These are phyloP conservation scores for Mamestra brassicae DNA, from an alignment of 2,888 invertebrate genomes.

Conservation along the genomic window DNA sequence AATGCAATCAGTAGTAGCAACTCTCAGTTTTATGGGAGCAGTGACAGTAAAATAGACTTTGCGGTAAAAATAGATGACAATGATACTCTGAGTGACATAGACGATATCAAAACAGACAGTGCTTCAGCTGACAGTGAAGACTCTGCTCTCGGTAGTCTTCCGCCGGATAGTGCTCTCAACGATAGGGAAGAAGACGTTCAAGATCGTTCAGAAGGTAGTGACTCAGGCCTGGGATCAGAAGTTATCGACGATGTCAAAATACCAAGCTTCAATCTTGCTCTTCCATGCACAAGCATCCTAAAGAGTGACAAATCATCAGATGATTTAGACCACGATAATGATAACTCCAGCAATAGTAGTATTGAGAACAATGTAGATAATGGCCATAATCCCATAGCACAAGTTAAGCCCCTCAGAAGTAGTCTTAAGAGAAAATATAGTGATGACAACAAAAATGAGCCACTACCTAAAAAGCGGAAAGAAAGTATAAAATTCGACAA, in stretches of 20 bases:
- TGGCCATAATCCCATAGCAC: constrained; percentile 64
- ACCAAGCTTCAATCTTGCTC: constrained; percentile 80
- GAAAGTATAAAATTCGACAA: constrained; percentile 96
- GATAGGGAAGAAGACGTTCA: constrained; percentile 92
- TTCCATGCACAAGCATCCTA: constrained; percentile 78
- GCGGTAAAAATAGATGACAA: constrained; percentile 88
- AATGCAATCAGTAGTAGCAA: constrained; percentile 81
- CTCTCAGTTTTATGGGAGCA: constrained; percentile 90
- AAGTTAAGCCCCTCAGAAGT: constrained; percentile 85
- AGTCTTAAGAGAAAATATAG: constrained; percentile 93
- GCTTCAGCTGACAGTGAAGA: constrained; percentile 91
- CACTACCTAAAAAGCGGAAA: constrained; percentile 92
- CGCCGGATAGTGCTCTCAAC: constrained; percentile 84
- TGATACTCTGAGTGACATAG: constrained; percentile 89
- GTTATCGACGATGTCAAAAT: constrained; percentile 91
- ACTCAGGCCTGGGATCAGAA: constrained; percentile 96
- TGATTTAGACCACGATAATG: constrained; percentile 64
- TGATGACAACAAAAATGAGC: constrained; percentile 84
- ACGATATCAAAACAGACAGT: constrained; percentile 89
- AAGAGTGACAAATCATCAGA: constrained; percentile 61
- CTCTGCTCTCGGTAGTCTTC: constrained; percentile 92
- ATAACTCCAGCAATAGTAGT: constrained; percentile 59
- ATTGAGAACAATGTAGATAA: constrained; percentile 64
- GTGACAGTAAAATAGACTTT: constrained; percentile 88
- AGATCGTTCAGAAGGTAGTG: constrained; percentile 95